Evolutionary conservation across 2,113 vertebrate species (phyloP).

Genomic region (Podarcis cretensis): DNA sequence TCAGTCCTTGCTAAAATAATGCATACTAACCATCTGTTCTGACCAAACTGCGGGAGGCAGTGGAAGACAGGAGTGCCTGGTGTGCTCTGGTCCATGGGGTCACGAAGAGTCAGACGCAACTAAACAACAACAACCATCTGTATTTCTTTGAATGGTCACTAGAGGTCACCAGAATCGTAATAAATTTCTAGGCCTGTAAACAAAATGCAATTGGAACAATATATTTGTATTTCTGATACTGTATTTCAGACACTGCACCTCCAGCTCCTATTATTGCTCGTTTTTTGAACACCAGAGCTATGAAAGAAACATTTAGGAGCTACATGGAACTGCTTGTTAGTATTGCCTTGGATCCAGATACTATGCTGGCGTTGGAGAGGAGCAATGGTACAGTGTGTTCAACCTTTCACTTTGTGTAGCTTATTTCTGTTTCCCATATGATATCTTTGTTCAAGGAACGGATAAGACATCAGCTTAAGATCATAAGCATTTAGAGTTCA

Average conservation of each 20-base stretch:
- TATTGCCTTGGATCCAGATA: constrained; percentile 89
- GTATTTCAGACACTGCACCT: constrained; percentile 83
- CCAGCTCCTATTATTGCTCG: constrained; percentile 87
- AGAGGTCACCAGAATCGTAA: constrained; percentile 63
- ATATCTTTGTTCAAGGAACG: background rate
- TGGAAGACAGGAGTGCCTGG: no score
- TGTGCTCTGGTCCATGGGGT: no score
- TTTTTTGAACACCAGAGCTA: constrained; percentile 93
- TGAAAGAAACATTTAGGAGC: constrained; percentile 97
- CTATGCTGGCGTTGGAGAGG: constrained; percentile 90
- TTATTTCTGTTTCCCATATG: constrained; percentile 4
- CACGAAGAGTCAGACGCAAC: no score
- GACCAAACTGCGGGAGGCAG: no score
- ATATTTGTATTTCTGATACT: constrained; percentile 15
- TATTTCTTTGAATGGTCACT: constrained; percentile 45
- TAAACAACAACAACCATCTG: background rate
- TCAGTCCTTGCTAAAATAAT: background rate
- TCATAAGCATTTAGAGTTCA: no score
- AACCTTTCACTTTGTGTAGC: constrained; percentile 34
- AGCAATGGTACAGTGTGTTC: constrained; percentile 85
- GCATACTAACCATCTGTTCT: background rate
- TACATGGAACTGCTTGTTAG: constrained; percentile 96
- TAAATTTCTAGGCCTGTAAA: background rate
- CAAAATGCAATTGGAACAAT: background rate
- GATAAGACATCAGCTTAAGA: no score